These are phyloP conservation scores for Brachionus paranguensis DNA, from an alignment of 1,140 invertebrate species.

Conservation along the genomic window DNA sequence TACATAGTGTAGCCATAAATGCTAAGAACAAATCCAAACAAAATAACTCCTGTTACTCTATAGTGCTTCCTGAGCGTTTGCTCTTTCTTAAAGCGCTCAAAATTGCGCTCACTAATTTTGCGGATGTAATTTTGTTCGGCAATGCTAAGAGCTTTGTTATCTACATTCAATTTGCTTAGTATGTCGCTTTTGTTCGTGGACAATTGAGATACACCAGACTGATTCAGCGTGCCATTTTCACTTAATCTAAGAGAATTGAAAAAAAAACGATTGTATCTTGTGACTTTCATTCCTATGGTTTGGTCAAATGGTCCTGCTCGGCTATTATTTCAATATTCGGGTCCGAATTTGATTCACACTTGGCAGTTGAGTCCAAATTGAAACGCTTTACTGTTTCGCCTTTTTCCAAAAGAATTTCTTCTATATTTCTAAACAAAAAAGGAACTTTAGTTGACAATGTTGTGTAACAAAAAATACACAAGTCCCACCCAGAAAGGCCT, in stretches of 20 bases:
- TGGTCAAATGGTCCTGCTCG: not conserved
- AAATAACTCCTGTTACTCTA: not conserved
- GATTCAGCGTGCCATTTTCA: conserved; percentile 10
- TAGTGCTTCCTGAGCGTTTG: not conserved
- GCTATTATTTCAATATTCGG: conserved; percentile 14
- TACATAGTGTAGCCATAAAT: conserved; percentile 33
- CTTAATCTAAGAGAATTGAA: not conserved
- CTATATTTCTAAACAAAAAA: conserved; percentile 64
- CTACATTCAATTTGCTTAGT: not conserved
- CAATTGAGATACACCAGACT: conserved; percentile 20
- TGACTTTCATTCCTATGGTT: not conserved
- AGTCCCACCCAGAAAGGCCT: not conserved
- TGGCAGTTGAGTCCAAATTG: not conserved
- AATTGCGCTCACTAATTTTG: conserved; percentile 17
- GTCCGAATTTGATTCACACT: not conserved
- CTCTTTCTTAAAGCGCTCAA: not conserved
- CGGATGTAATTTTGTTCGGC: conserved; percentile 29
- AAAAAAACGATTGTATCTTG: not conserved
- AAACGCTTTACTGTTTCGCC: conserved; percentile 67
- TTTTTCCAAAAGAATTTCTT: conserved; percentile 71
- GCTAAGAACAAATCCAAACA: not conserved
- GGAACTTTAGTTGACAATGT: not conserved
- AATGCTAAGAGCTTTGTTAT: not conserved
- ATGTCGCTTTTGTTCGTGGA: not conserved
- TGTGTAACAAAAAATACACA: not conserved